phyloP scores from a whole-genome alignment of 2,113 vertebrate genomes.

The Lonchura striata region DNA sequence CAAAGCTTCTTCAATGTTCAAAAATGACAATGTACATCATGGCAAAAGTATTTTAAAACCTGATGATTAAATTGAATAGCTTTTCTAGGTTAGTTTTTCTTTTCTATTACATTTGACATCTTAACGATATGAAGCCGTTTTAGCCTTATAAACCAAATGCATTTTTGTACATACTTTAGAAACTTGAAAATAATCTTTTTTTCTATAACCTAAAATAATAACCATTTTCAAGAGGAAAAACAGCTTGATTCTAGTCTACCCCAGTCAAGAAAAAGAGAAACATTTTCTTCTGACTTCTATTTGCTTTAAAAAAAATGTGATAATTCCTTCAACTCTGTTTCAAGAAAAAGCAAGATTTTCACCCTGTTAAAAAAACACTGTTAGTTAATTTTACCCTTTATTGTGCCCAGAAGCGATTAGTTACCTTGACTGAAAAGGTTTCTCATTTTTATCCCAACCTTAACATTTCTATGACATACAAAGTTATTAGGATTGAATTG shows the following conservation, averaged over 20 bases:
- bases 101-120: not conserved
- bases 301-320: not conserved
- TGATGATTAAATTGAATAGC: not conserved
- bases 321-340: constrained; percentile 33
- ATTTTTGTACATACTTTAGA: not conserved
- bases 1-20: not conserved
- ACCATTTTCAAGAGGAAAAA: not conserved
- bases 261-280: not conserved
- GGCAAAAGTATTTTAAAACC: not conserved
- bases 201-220: constrained; percentile 9
- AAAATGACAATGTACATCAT: not conserved
- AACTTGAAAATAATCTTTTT: not conserved
- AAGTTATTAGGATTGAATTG: constrained; percentile 88
- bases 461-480: constrained; percentile 84
- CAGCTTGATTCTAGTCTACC: not conserved
- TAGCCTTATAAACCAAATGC: not conserved
- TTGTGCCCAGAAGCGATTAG: constrained; percentile 77
- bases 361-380: constrained; percentile 40
- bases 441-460: constrained; percentile 75
- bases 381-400: constrained; percentile 74
- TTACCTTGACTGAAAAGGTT: constrained; percentile 77
- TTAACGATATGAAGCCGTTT: not conserved
- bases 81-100: constrained; percentile 34
- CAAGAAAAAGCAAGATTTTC: constrained; percentile 39
- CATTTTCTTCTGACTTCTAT: not conserved